Evolutionary conservation across 2,797 vertebrate species (phyloP).

Genomic region (Myiotriccus ornatus): DNA sequence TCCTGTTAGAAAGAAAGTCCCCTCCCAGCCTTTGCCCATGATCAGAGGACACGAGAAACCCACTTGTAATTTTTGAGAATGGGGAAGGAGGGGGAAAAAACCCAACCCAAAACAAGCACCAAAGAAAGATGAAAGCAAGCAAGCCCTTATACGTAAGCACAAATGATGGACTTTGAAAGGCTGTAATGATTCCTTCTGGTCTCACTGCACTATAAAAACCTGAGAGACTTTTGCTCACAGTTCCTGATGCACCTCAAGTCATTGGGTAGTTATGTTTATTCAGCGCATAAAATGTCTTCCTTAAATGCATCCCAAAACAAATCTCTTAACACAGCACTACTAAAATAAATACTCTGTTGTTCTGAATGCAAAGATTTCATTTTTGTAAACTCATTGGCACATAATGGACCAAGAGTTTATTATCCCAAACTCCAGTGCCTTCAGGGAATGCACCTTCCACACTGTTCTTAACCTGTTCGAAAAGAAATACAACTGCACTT

Average conservation of each 20-base stretch:
- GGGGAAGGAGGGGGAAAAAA: fast-evolving
- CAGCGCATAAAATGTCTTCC: not conserved
- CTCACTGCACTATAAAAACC: not conserved
- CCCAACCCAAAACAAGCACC: not conserved
- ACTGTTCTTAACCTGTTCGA: constrained; percentile 37
- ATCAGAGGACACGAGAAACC: not conserved
- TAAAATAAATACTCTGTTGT: constrained; percentile 37
- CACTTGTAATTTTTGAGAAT: not conserved
- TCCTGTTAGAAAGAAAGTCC: not conserved
- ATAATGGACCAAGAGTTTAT: constrained; percentile 59
- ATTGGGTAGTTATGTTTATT: not conserved
- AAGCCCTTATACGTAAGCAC: not conserved
- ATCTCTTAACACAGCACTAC: constrained; percentile 5
- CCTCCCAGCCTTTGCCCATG: not conserved
- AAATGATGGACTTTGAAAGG: not conserved
- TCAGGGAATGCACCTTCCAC: constrained; percentile 52
- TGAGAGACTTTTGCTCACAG: not conserved
- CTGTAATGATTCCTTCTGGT: not conserved
- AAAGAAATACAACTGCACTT: constrained; percentile 56
- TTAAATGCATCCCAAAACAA: constrained; percentile 24
- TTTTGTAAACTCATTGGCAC: constrained; percentile 42
- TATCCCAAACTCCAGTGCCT: constrained; percentile 11
- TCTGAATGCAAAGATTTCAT: constrained; percentile 9
- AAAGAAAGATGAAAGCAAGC: not conserved
- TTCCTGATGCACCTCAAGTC: not conserved